Percentiles rank a stretch among this genome's conserved stretches.
These are phyloP conservation scores for Drosophila willistoni DNA, from an alignment of 1,140 invertebrate species.

Conservation along the genomic window DNA sequence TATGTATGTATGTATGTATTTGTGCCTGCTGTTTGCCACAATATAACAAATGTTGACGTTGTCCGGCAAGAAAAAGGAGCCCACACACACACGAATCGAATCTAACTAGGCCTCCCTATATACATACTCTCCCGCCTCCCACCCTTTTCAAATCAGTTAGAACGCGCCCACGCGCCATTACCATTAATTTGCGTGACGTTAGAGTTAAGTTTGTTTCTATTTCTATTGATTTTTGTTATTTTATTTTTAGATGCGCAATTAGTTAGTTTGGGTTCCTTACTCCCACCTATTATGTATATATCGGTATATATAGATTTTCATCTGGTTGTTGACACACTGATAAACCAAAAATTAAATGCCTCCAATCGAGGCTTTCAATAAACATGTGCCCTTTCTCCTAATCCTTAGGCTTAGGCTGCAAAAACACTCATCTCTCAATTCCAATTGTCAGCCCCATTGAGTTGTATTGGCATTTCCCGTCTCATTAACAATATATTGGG, in stretches of 20 bases:
- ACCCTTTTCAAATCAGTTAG: conserved; percentile 7
- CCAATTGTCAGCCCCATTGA: no score
- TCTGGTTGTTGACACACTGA: no score
- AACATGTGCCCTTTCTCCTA: no score
- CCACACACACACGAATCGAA: conserved; percentile 1
- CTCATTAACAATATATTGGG: neutral
- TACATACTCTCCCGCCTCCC: neutral
- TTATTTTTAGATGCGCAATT: conserved; percentile 78
- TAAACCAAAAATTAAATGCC: no score
- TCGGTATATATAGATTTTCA: no score
- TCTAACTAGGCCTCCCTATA: neutral
- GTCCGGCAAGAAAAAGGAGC: conserved; percentile 39
- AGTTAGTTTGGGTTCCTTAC: conserved; percentile 17
- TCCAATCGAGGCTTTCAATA: no score
- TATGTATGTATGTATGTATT: neutral
- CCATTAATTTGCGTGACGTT: conserved; percentile 71
- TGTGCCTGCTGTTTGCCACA: conserved; percentile 65
- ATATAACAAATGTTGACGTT: conserved; percentile 70
- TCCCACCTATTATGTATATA: conserved; percentile 15
- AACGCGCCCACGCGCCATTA: conserved; percentile 51
- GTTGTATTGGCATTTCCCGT: no score
- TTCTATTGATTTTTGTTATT: conserved; percentile 64
- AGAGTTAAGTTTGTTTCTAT: conserved; percentile 30
- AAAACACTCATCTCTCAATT: no score
- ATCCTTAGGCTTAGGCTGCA: no score